These are phyloP conservation scores for Oplegnathus fasciatus DNA, from an alignment of 2,113 vertebrate genomes.

Conservation along the genomic window DNA sequence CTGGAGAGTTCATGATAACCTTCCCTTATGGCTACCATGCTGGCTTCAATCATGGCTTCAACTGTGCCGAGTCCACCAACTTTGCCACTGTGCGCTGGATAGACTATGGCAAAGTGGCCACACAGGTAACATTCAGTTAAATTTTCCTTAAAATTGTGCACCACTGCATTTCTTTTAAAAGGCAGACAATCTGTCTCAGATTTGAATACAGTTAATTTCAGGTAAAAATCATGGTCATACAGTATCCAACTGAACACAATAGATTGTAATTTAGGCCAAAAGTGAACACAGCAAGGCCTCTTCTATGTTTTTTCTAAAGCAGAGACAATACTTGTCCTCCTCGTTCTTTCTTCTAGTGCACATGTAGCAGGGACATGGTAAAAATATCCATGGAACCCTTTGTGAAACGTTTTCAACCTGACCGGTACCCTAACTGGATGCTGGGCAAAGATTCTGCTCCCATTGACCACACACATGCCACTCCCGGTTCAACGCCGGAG, in stretches of 20 bases:
- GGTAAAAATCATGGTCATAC: neutral
- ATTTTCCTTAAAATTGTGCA: neutral
- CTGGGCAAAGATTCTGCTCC: constrained; percentile 92
- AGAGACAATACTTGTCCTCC: neutral
- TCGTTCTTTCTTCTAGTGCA: constrained; percentile 86
- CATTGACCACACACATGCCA: constrained; percentile 94
- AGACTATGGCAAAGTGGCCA: constrained; percentile 96
- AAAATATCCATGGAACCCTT: constrained; percentile 99
- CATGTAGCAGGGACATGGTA: constrained; percentile 97
- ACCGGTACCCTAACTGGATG: constrained; percentile 94
- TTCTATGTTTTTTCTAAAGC: constrained; percentile 4
- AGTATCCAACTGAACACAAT: neutral
- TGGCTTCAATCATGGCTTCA: constrained; percentile 99
- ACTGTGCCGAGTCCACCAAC: constrained; percentile 98
- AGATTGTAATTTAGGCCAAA: neutral
- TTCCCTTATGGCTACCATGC: constrained; percentile 99
- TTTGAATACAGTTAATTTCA: neutral
- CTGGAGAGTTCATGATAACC: constrained; percentile 98
- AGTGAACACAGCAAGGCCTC: neutral
- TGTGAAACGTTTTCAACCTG: constrained; percentile 96
- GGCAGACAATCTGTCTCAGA: neutral
- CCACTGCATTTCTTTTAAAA: neutral
- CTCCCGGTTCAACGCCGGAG: constrained; percentile 92
- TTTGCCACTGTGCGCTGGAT: constrained; percentile 98
- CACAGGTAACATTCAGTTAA: constrained; percentile 77